Evolutionary conservation across 2,797 vertebrate genomes (phyloP), one percentile per base, ranked within the genome.

Genomic region (Masticophis lateralis): DNA sequence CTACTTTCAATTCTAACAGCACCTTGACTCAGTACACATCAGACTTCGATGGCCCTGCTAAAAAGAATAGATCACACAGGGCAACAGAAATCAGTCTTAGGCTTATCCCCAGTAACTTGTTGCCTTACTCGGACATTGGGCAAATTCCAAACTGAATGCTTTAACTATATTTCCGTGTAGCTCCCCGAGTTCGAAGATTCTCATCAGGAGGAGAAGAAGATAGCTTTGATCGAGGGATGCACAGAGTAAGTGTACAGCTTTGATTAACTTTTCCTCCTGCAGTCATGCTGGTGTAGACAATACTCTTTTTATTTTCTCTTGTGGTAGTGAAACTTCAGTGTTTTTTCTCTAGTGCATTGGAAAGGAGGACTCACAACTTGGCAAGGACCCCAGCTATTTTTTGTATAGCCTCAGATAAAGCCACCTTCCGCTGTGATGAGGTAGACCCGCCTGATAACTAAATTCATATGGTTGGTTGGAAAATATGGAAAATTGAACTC

Each of bases 161-260:
- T 60, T 27, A 0, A 25, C 22, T 0, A 0, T 95, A 37, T 98
- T 90, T 94, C 91, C 87, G 6, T 91, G 79, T 96, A 98, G 97
- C 97, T 43, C 98, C 98, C 95, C 97, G 98, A 28, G 98, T 97
- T 92, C 98, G 99, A 93, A 98, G 99, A 94, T 99, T 98, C 97
- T 99, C 99, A 0, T 99, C 98, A 0, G 99, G 99, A 93, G 98
- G 98, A 9, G 99, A 99, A 94, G 99, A 99, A 95, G 99, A 99
- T 0, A 98, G 98, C 37, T 99, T 99, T 93, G 99, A 98, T 97
- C 98, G 98, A 94, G 98, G 98, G 96, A 98, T 99, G 98, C 98
- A 99, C 97, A 99, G 98, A 98, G 99, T 99, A 93, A 97, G 97
- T 79, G 43, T 9, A 53, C 4, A 1, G 55, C 60, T 63, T 79